Evolutionary conservation across 2,888 invertebrate species (phyloP).

Genomic region (Deilephila elpenor): DNA sequence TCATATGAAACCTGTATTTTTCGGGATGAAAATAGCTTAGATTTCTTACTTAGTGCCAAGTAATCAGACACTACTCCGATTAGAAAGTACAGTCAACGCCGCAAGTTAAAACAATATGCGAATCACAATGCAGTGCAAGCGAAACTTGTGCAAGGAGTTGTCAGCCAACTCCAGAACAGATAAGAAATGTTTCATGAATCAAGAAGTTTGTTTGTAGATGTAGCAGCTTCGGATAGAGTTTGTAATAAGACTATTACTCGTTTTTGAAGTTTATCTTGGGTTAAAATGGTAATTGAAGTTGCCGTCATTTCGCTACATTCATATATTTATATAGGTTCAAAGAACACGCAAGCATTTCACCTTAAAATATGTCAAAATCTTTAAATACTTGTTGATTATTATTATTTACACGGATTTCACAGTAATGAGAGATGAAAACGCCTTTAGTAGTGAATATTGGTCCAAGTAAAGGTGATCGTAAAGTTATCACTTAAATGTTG

Average conservation of each 20-base stretch:
- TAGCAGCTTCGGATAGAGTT: neutral
- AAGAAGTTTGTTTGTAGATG: neutral
- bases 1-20: too few relatives aligned
- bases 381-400: too few relatives aligned
- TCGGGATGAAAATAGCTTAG: too few relatives aligned
- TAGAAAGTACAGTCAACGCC: slow-evolving; percentile 24
- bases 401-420: too few relatives aligned
- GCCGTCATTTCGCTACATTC: too few relatives aligned
- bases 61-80: slow-evolving; percentile 6
- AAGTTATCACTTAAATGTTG: neutral
- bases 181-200: slow-evolving; percentile 14
- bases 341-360: too few relatives aligned
- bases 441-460: too few relatives aligned
- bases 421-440: too few relatives aligned
- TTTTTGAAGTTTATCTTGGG: neutral
- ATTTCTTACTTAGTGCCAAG: too few relatives aligned
- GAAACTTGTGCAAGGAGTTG: neutral
- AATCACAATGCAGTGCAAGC: neutral
- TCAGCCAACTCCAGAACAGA: neutral
- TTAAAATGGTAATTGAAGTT: too few relatives aligned
- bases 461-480: neutral
- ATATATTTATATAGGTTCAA: too few relatives aligned
- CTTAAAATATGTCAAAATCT: too few relatives aligned
- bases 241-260: neutral
- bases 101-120: slow-evolving; percentile 13